Percentiles rank a stretch among this genome's conserved stretches.
Conservation (phyloP, 1,140 invertebrate genomes). For the Kradibia gibbosae region DNA sequence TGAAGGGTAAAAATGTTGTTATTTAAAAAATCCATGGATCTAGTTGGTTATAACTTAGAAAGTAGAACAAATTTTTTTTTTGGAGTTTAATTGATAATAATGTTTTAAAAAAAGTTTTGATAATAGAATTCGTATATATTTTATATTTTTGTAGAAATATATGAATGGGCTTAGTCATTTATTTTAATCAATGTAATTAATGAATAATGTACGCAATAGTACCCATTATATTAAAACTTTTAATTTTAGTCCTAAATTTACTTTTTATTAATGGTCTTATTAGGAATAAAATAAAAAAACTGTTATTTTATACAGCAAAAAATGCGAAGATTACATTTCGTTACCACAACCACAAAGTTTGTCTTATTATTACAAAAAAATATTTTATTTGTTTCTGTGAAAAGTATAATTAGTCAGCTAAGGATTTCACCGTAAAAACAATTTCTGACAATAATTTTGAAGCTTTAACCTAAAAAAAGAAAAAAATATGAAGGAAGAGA, state of each 20-base stretch:
- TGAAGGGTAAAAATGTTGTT: no score
- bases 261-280: not conserved
- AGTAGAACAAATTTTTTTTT: no score
- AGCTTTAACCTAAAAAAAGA: not conserved
- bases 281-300: not conserved
- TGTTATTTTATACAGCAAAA: not conserved
- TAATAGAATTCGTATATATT: no score
- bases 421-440: slow-evolving; percentile 18
- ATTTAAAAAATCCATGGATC: no score
- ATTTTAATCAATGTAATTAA: no score
- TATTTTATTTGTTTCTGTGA: slow-evolving; percentile 16
- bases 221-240: not conserved
- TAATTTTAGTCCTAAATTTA: not conserved
- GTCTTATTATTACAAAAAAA: not conserved
- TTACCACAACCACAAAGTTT: not conserved
- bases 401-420: slow-evolving; percentile 18
- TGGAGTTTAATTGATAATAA: no score
- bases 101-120: no score
- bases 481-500: not conserved
- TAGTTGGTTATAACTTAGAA: no score
- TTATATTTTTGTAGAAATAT: no score
- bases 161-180: no score
- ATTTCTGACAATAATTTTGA: slow-evolving; percentile 22
- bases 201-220: not conserved
- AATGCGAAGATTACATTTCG: not conserved